These are phyloP conservation scores for Channallabes apus DNA, from an alignment of 2,797 vertebrate species.

Conservation along the genomic window DNA sequence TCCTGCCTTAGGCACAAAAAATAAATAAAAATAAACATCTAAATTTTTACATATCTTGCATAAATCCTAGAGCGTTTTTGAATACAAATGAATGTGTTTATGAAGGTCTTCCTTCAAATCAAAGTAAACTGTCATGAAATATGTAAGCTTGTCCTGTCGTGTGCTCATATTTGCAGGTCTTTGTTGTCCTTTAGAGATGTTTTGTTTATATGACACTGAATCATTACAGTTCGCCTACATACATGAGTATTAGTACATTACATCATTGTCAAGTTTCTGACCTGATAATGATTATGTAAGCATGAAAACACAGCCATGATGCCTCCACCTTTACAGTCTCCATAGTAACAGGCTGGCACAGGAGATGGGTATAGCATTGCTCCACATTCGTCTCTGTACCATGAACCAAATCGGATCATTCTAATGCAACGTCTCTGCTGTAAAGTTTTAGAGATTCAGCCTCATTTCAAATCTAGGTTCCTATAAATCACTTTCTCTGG, in stretches of 20 bases:
- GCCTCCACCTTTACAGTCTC: constrained; percentile 39
- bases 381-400: constrained; percentile 1
- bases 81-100: background rate
- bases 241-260: background rate
- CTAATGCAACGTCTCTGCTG: background rate
- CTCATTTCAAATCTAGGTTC: constrained; percentile 8
- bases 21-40: no score
- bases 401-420: background rate
- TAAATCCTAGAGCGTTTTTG: background rate
- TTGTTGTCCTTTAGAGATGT: constrained; percentile 1
- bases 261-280: constrained; percentile 53
- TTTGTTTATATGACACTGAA: constrained; percentile 25
- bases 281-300: constrained; percentile 52
- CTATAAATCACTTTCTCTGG: background rate
- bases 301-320: constrained; percentile 41
- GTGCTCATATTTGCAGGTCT: background rate
- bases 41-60: background rate
- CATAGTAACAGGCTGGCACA: constrained; percentile 45
- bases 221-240: constrained; percentile 25
- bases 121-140: background rate
- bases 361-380: constrained; percentile 8
- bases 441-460: constrained; percentile 4
- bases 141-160: background rate
- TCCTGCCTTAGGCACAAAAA: background rate
- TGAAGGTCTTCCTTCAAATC: background rate